Conservation (phyloP, 1,140 invertebrate genomes). For the Ectropis grisescens region DNA sequence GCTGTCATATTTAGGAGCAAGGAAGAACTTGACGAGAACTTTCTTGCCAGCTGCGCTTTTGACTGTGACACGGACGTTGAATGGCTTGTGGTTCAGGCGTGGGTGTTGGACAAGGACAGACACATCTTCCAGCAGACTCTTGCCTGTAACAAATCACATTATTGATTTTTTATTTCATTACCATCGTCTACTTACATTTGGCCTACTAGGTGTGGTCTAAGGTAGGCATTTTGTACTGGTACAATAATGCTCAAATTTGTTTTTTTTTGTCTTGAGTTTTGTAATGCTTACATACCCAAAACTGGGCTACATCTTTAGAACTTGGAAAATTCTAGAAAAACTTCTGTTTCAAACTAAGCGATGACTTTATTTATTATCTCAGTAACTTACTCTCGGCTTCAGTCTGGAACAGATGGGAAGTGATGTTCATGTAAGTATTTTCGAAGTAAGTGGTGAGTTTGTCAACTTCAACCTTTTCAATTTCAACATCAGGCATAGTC, state of each 20-base stretch:
- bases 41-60: slow-evolving; percentile 33
- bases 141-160: no score
- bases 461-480: slow-evolving; percentile 74
- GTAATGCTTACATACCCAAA: no score
- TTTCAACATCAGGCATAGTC: slow-evolving; percentile 73
- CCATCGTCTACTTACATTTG: no score
- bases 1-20: slow-evolving; percentile 78
- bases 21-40: slow-evolving; percentile 73
- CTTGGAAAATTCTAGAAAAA: no score
- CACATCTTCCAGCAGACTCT: slow-evolving; percentile 30
- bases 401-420: slow-evolving; percentile 51
- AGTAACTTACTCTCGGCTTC: slow-evolving; percentile 43
- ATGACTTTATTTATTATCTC: no score
- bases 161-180: no score
- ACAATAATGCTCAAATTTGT: no score
- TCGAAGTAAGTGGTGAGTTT: slow-evolving; percentile 75
- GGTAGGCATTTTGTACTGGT: no score
- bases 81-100: slow-evolving; percentile 77
- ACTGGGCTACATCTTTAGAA: no score
- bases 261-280: no score
- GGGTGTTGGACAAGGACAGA: slow-evolving; percentile 58
- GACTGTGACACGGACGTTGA: slow-evolving; percentile 66
- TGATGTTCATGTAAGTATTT: slow-evolving; percentile 69
- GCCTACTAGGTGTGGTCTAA: no score
- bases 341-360: no score